Evolutionary conservation across 2,797 vertebrate species (phyloP), one percentile per base, ranked within the genome.

Genomic region (Microhierax caerulescens): DNA sequence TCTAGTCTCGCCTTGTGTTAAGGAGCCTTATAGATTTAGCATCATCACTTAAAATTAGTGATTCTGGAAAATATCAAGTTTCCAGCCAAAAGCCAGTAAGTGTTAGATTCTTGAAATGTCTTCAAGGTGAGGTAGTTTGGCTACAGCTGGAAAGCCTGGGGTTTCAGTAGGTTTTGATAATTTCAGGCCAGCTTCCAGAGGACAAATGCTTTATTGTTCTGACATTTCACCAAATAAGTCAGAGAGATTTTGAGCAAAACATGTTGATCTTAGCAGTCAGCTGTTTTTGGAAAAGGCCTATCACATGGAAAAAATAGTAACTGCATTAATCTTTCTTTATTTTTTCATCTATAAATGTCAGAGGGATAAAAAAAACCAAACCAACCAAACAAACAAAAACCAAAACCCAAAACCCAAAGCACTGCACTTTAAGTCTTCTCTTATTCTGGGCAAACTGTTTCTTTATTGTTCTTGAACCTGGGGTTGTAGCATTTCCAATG

Each of bases 171-270:
- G 41, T 84, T 75, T 70, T 70, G 4, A 9, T 64, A 60, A 72
- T 95, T 75, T 88, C 48, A 70, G 23, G 15, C 25, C 3, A 81
- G 21, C 45, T 80, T 90, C 51, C 24, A 78, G 36, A 74, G 27
- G 32, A 75, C n/a, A 84, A 95, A 56, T 78, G 25, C 11, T 94
- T 81, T 92, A 81, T 78, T 60, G 65, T 81, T 94, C 65, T 95
- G 88, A 93, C 83, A 88, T 96, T 96, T 96, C 45, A 60, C 25
- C 54, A 94, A 90, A 64, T 63, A 95, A 92, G 53, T 84, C 80
- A 81, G 48, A 88, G 57, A 50, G 70, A 74, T 94, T 93, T 88
- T 78, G 79, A 80, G 22, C 11, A 86, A 92, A 93, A 88, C 72
- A 64, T 64, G 85, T 84, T 93, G 57, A 93, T 94, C 65, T 51